These are phyloP conservation scores for Limnephilus rhombicus DNA, from an alignment of 2,888 invertebrate species.

Conservation along the genomic window DNA sequence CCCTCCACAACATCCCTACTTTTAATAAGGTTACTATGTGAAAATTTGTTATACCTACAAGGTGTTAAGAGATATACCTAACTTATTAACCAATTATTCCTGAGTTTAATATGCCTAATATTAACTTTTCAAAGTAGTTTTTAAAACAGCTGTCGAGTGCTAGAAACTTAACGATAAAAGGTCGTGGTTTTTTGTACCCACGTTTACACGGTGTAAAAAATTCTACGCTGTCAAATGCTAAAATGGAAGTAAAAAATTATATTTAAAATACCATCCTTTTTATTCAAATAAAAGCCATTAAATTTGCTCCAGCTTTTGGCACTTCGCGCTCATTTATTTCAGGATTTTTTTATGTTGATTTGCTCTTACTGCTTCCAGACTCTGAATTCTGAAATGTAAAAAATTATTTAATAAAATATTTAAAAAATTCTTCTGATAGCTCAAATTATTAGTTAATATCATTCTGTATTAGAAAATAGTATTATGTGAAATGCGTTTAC, in stretches of 20 bases:
- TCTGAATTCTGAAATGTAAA: too few relatives aligned
- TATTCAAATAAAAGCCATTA: neutral
- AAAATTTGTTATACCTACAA: too few relatives aligned
- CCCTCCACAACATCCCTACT: too few relatives aligned
- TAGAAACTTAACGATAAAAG: neutral
- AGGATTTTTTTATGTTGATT: neutral
- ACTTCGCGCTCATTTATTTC: neutral
- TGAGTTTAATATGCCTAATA: neutral
- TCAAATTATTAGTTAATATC: too few relatives aligned
- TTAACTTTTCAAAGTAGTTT: neutral
- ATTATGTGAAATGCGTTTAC: too few relatives aligned
- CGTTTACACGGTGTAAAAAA: neutral
- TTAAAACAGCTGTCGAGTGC: neutral
- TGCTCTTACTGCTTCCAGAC: too few relatives aligned
- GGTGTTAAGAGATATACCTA: too few relatives aligned
- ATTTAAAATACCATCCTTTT: neutral
- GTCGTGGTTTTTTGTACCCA: neutral
- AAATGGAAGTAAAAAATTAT: neutral
- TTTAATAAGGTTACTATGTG: too few relatives aligned
- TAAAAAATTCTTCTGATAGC: too few relatives aligned
- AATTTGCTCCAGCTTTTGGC: neutral
- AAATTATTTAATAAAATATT: too few relatives aligned
- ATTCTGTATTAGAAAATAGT: too few relatives aligned
- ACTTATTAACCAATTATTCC: too few relatives aligned
- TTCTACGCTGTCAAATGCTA: neutral